These are phyloP conservation scores for Acipenser transmontanus DNA, from an alignment of 2,797 vertebrate genomes.

Conservation along the genomic window DNA sequence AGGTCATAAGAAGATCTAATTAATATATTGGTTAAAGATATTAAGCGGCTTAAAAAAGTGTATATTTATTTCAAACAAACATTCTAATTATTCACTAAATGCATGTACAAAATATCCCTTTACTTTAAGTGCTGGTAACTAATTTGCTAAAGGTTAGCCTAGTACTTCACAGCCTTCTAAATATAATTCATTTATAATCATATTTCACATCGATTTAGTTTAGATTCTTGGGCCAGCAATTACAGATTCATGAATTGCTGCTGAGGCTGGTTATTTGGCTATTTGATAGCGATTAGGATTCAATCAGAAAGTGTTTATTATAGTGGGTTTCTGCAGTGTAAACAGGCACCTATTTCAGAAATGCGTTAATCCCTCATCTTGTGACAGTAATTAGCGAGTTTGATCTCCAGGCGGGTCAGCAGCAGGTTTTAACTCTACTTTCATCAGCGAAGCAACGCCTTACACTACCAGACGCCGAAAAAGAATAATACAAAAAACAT, in stretches of 20 bases:
- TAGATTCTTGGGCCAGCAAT: conserved; percentile 59
- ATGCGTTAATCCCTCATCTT: conserved; percentile 98
- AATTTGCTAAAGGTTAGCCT: too few species aligned
- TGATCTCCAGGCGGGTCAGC: conserved; percentile 71
- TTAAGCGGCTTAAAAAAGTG: too few species aligned
- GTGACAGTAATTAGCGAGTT: conserved; percentile 94
- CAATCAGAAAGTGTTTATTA: conserved; percentile 98
- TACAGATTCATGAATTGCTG: conserved; percentile 83
- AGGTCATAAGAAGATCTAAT: too few species aligned
- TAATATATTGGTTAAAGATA: too few species aligned
- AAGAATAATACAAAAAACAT: neutral
- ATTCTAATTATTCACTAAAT: too few species aligned
- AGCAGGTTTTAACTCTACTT: conserved; percentile 67
- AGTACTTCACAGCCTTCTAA: conserved; percentile 6
- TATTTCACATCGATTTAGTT: conserved; percentile 35
- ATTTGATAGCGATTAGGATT: conserved; percentile 97
- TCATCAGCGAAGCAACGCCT: conserved; percentile 53
- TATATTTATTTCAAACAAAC: too few species aligned
- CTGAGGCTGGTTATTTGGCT: conserved; percentile 72
- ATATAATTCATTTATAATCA: conserved; percentile 33
- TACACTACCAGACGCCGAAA: conserved; percentile 41
- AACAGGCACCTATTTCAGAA: conserved; percentile 98
- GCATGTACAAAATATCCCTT: too few species aligned
- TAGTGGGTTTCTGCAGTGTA: conserved; percentile 73
- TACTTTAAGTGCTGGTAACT: too few species aligned